phyloP scores from a whole-genome alignment of 2,888 invertebrate genomes.

The Homarus gammarus region DNA sequence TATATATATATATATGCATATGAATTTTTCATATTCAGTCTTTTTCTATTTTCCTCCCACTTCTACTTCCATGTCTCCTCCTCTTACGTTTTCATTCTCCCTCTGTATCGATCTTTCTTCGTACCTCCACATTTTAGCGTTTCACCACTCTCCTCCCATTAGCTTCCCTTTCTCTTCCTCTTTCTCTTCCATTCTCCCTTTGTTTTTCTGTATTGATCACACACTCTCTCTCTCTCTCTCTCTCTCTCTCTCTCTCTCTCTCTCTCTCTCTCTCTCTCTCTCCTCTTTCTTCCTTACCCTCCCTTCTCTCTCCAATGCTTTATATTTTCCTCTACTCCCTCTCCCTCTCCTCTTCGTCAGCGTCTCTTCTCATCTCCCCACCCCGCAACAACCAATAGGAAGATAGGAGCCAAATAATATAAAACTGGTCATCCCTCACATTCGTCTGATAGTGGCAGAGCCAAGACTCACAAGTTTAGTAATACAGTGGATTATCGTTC shows the following conservation, averaged over 20 bases:
- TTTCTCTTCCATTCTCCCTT: neutral
- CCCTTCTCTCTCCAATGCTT: neutral
- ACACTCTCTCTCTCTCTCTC: neutral
- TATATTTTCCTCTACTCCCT: neutral
- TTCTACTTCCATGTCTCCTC: neutral
- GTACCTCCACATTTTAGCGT: no score
- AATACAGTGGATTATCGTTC: no score
- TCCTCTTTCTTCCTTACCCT: neutral
- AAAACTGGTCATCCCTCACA: no score
- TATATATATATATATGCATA: conserved; percentile 17
- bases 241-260: no score
- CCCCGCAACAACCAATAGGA: no score
- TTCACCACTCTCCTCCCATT: no score
- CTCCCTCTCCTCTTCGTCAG: neutral
- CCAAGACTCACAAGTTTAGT: no score
- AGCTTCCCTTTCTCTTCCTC: neutral
- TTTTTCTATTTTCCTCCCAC: neutral
- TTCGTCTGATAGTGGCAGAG: no score
- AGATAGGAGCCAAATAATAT: no score
- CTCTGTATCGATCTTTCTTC: neutral
- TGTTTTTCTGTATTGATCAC: neutral
- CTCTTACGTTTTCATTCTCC: neutral
- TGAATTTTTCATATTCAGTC: no score
- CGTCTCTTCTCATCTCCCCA: neutral
- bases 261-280: neutral